Evolutionary conservation across 1,140 invertebrate genomes (phyloP), one percentile per base, ranked within the genome.

Genomic region (Ectropis grisescens): DNA sequence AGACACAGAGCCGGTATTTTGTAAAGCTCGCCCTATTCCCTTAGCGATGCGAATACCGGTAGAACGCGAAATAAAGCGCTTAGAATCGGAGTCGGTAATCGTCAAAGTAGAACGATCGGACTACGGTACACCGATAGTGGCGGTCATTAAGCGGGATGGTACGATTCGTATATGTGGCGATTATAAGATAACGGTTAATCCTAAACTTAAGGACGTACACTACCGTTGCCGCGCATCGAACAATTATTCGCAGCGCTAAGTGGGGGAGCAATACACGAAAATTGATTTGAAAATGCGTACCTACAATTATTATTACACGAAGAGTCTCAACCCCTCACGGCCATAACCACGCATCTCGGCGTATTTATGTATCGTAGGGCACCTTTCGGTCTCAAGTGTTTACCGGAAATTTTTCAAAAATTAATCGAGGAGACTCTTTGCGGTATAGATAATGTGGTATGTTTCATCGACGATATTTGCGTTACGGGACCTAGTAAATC

Each of bases 371-470:
- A 55, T 38, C 52, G 36, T 4, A 45, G 58, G 8, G 39, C 58
- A 2, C 49, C 57, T 12, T 58, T 50, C 13, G 58, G 52, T 6
- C 35, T 60, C 9, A 47, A 38, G 13, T 54, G 51, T 30, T 37
- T 58, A 10, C 49, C 48, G 7, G 39, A 54, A 37, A 60, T 55
- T 14, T 65, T 60, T 47, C 54, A 60, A 47, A 60, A 51, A 37
- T 27, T 51, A 2, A 52, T 58, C 27, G 40, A 56, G 28, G 50
- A 52, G 14, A 28, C 43, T 8, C 34, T 58, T 12, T 22, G 42
- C 10, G 55, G 47, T 3, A 8, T 51, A 7, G 11, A 16, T 0
- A 29, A 26, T 2, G 36, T 31, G 10, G 41, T 46, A 1, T 29
- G 25, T 2, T 58, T 47, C 30, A 4, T 32, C 5, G 51, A 58